Conservation (phyloP, 2,888 invertebrate species). For the Cephus spinipes region DNA sequence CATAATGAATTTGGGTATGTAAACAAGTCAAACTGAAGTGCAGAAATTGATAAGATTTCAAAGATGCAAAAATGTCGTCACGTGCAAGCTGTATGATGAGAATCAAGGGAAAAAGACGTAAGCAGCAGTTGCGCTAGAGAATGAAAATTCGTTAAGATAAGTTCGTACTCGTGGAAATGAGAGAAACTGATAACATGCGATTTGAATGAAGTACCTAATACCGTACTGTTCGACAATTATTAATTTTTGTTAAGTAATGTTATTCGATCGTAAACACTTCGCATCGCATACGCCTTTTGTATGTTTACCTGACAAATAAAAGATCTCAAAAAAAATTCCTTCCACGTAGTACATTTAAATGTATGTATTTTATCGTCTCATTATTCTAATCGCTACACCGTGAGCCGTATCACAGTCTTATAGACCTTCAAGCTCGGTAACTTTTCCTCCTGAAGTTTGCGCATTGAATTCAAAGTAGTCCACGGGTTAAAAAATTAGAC, state of each 20-base stretch:
- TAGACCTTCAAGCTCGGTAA: neutral
- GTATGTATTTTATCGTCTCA: neutral
- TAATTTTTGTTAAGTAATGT: slow-evolving; percentile 45
- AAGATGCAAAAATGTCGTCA: neutral
- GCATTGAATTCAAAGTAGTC: neutral
- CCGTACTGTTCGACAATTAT: slow-evolving; percentile 30
- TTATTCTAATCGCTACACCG: neutral
- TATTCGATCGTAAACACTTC: slow-evolving; percentile 51
- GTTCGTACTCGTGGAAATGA: neutral
- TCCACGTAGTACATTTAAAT: neutral
- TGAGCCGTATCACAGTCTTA: neutral
- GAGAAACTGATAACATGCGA: neutral
- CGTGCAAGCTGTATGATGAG: neutral
- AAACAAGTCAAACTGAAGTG: neutral
- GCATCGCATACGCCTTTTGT: slow-evolving; percentile 58
- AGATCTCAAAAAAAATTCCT: slow-evolving; percentile 48
- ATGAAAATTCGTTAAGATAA: neutral
- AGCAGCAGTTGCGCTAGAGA: neutral
- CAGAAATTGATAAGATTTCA: neutral
- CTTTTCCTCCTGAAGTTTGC: neutral
- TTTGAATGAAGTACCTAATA: slow-evolving; percentile 4
- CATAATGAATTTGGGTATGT: neutral
- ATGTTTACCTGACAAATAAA: slow-evolving; percentile 59
- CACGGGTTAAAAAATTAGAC: neutral
- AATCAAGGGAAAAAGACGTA: neutral